Evolutionary conservation across 2,888 invertebrate species (phyloP).

Genomic region (Salpingus planirostris): DNA sequence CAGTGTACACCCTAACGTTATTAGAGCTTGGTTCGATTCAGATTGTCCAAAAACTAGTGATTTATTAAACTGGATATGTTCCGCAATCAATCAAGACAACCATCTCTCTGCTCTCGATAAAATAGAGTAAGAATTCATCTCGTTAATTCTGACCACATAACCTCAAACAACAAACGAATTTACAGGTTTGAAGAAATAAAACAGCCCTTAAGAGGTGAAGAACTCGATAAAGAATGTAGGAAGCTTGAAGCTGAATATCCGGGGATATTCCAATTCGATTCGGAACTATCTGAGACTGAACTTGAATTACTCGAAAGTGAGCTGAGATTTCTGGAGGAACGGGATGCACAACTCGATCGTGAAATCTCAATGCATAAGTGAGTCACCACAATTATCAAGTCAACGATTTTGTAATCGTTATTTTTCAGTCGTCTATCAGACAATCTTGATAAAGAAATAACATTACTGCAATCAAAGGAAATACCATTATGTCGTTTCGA

Average conservation of each 20-base stretch:
- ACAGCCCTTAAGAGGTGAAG: slow-evolving; percentile 10
- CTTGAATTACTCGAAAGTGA: slow-evolving; percentile 25
- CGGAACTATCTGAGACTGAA: slow-evolving; percentile 23
- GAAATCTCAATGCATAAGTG: too few relatives aligned
- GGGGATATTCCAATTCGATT: slow-evolving; percentile 25
- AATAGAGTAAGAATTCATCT: too few relatives aligned
- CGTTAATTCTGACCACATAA: too few relatives aligned
- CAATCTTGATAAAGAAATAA: too few relatives aligned
- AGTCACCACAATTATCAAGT: too few relatives aligned
- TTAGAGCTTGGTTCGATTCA: slow-evolving; percentile 34
- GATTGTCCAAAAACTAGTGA: slow-evolving; percentile 24
- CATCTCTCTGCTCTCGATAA: too few relatives aligned
- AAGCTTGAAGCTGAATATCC: slow-evolving; percentile 21
- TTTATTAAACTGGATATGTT: slow-evolving; percentile 31
- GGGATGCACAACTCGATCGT: too few relatives aligned
- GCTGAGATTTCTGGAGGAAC: slow-evolving; percentile 18
- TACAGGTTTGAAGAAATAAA: slow-evolving; percentile 17
- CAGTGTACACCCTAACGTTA: slow-evolving; percentile 23
- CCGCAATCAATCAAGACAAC: slow-evolving; percentile 21
- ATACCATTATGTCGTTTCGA: too few relatives aligned
- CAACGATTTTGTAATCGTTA: too few relatives aligned
- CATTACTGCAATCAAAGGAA: too few relatives aligned
- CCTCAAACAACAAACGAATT: neutral
- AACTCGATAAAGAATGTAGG: slow-evolving; percentile 18
- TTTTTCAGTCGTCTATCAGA: too few relatives aligned